Conservation (phyloP, 1,140 invertebrate species). For the Galendromus occidentalis region DNA sequence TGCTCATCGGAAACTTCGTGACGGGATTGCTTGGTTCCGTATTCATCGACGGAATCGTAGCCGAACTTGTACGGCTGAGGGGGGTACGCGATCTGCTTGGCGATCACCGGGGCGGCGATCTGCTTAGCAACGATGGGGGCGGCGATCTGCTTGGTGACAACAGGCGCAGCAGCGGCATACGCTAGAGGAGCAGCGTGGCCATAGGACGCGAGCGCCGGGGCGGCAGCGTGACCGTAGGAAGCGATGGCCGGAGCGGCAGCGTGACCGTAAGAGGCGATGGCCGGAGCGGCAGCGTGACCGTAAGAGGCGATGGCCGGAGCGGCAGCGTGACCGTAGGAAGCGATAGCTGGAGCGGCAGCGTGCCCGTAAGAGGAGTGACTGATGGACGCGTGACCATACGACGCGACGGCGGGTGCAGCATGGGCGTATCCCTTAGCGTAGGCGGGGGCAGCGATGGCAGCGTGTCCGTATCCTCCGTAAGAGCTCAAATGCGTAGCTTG, state of each 20-base stretch:
- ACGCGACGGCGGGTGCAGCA: neutral
- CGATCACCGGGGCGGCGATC: neutral
- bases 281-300: neutral
- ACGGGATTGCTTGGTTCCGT: conserved; percentile 18
- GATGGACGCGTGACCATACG: neutral
- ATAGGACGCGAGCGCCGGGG: neutral
- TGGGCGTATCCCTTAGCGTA: neutral
- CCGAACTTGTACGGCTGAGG: conserved; percentile 18
- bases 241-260: neutral
- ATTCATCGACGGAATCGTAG: conserved; percentile 19
- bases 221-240: neutral
- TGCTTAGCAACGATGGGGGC: neutral
- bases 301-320: neutral
- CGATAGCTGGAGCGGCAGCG: neutral
- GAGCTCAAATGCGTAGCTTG: neutral
- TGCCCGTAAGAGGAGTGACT: neutral
- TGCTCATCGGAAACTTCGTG: conserved; percentile 18
- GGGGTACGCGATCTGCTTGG: neutral
- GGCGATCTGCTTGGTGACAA: neutral
- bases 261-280: no score
- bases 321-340: neutral
- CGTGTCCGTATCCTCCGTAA: conserved; percentile 1
- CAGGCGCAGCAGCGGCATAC: neutral
- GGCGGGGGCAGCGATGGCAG: neutral
- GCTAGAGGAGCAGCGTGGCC: neutral